Conservation (phyloP, 1,140 invertebrate genomes). For the Leptinotarsa defecta region DNA sequence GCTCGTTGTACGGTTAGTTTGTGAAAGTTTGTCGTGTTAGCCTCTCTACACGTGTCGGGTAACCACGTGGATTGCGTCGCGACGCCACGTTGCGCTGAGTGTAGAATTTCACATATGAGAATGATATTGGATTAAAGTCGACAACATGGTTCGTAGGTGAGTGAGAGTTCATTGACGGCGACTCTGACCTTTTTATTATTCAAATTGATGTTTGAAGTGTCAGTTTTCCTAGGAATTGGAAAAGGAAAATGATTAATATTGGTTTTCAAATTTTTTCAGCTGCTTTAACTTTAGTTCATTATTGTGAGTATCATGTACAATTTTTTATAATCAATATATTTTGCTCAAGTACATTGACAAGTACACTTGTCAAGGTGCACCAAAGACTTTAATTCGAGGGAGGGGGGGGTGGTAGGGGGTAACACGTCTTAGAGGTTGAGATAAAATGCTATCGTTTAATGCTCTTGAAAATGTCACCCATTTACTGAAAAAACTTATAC, state of each 20-base stretch:
- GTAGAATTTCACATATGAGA: slow-evolving; percentile 38
- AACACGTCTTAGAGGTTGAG: no score
- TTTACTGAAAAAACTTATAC: no score
- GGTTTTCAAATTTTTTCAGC: neutral
- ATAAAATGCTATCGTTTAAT: no score
- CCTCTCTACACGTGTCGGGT: slow-evolving; percentile 38
- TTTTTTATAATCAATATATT: no score
- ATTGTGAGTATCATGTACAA: no score
- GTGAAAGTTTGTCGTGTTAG: slow-evolving; percentile 43
- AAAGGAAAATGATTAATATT: neutral
- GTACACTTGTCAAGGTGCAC: no score
- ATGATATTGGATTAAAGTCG: slow-evolving; percentile 34
- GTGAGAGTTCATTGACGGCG: slow-evolving; percentile 16
- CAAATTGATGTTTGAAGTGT: neutral
- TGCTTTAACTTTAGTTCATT: no score
- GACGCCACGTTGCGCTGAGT: slow-evolving; percentile 34
- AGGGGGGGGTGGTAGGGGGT: no score
- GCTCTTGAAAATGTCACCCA: no score
- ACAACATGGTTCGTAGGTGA: slow-evolving; percentile 39
- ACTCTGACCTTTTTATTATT: neutral
- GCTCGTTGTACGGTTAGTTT: slow-evolving; percentile 43
- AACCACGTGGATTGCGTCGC: slow-evolving; percentile 27
- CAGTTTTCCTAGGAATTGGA: no score
- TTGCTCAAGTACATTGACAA: no score
- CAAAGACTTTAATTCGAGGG: no score